These are phyloP conservation scores for Mythimna pallens DNA, from an alignment of 2,888 invertebrate genomes.

Conservation along the genomic window DNA sequence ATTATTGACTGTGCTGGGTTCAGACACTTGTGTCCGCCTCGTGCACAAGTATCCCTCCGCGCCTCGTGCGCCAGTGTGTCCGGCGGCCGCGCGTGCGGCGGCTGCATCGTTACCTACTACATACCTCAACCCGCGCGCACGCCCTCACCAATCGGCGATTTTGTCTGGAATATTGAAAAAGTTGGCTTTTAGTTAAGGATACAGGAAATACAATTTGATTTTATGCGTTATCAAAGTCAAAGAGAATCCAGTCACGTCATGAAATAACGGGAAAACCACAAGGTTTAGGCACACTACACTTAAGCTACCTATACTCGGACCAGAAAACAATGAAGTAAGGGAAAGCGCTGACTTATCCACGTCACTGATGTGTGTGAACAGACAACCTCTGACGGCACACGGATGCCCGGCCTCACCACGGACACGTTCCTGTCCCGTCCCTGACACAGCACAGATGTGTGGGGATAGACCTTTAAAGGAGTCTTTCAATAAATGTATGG, in stretches of 20 bases:
- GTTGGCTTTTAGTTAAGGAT: background rate
- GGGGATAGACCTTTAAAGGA: no score
- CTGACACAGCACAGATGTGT: no score
- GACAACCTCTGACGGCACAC: no score
- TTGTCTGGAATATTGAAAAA: conserved; percentile 68
- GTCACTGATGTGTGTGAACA: no score
- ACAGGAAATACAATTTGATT: background rate
- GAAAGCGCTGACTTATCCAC: no score
- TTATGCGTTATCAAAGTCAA: background rate
- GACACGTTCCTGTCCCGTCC: no score
- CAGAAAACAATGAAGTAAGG: no score
- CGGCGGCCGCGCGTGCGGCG: conserved; percentile 23
- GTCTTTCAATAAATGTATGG: no score
- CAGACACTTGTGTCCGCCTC: background rate
- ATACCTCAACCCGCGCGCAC: conserved; percentile 74
- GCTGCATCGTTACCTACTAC: conserved; percentile 60
- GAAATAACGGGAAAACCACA: background rate
- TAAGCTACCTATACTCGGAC: no score
- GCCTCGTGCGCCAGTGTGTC: conserved; percentile 18
- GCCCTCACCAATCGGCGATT: conserved; percentile 71
- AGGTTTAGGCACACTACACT: no score
- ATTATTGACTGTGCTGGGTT: background rate
- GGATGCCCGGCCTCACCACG: no score
- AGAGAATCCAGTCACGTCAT: background rate
- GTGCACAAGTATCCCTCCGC: background rate